These are phyloP conservation scores for Megalops cyprinoides DNA, from an alignment of 2,797 vertebrate species.

Conservation along the genomic window DNA sequence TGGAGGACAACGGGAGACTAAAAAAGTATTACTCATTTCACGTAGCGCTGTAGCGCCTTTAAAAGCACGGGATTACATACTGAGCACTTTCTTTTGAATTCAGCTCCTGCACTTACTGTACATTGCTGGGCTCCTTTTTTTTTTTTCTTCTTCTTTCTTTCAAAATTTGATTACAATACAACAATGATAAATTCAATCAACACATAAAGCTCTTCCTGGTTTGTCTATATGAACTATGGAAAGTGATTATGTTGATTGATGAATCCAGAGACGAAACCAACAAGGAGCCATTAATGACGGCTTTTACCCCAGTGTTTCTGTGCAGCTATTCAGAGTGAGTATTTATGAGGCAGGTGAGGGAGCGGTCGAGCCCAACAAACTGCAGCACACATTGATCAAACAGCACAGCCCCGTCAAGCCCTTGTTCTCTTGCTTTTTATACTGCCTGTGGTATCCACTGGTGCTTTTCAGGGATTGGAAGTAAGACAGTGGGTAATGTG, in stretches of 20 bases:
- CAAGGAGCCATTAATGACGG: background rate
- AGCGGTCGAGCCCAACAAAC: background rate
- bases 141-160: background rate
- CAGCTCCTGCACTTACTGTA: background rate
- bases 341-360: background rate
- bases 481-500: background rate
- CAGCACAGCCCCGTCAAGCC: background rate
- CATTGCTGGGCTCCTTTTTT: background rate
- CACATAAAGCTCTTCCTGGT: background rate
- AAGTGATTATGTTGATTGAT: background rate
- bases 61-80: background rate
- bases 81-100: too few species aligned
- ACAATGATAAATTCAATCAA: constrained; percentile 17
- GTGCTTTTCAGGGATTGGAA: background rate
- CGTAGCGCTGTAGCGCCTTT: background rate
- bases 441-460: background rate
- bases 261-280: background rate
- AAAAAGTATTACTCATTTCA: too few species aligned
- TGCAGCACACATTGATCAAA: background rate
- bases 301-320: background rate
- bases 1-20: too few species aligned
- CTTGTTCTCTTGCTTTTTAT: background rate
- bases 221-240: background rate
- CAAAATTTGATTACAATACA: background rate
- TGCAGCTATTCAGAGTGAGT: background rate